phyloP scores from a whole-genome alignment of 2,797 vertebrate genomes.

The Acipenser ruthenus region DNA sequence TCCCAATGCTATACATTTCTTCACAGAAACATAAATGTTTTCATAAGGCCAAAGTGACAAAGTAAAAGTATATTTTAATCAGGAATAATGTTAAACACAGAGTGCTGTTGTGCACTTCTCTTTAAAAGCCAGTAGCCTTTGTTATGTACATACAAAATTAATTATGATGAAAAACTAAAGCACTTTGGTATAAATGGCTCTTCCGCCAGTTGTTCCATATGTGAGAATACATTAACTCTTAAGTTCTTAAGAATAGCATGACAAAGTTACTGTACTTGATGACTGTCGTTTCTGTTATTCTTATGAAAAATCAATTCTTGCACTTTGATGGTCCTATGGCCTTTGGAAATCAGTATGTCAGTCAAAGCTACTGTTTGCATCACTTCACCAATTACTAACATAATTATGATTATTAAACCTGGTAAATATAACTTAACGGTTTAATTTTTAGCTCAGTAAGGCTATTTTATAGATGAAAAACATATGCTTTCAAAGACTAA shows the following conservation, averaged over 20 bases:
- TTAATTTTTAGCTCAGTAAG: constrained; percentile 53
- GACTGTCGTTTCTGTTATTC: constrained; percentile 12
- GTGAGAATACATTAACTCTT: constrained; percentile 50
- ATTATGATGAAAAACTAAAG: constrained; percentile 80
- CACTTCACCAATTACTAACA: constrained; percentile 59
- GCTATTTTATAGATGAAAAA: constrained; percentile 38
- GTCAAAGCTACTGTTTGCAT: constrained; percentile 70
- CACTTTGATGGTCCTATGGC: too few relatives aligned
- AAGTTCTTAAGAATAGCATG: constrained; percentile 58
- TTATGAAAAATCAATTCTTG: neutral
- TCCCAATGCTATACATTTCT: constrained; percentile 21
- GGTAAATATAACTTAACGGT: constrained; percentile 69
- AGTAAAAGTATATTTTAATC: constrained; percentile 34
- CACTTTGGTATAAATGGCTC: constrained; percentile 73
- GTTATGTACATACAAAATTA: constrained; percentile 78
- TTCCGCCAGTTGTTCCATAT: constrained; percentile 72
- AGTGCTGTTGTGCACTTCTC: constrained; percentile 64
- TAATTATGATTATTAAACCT: constrained; percentile 75
- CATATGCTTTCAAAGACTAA: too few relatives aligned
- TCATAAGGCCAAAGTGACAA: constrained; percentile 38
- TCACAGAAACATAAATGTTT: constrained; percentile 39
- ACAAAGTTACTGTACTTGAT: constrained; percentile 49
- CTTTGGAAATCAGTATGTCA: constrained; percentile 62
- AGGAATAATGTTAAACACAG: constrained; percentile 63
- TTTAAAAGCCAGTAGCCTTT: constrained; percentile 65